Evolutionary conservation across 2,113 vertebrate species (phyloP).

Genomic region (Sapayoa aenigma): DNA sequence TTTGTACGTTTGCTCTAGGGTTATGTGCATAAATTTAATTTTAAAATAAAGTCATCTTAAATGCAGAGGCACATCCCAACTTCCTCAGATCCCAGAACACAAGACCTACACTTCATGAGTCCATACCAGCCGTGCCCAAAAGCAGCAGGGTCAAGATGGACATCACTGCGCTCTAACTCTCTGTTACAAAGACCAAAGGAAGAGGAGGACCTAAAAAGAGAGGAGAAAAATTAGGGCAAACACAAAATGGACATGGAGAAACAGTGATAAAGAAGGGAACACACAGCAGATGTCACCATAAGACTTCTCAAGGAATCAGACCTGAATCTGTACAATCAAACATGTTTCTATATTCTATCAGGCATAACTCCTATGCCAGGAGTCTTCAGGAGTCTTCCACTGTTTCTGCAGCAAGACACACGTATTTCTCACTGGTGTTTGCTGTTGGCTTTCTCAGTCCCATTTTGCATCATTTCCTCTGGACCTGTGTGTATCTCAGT

Average conservation of each 20-base stretch:
- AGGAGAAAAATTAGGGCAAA: neutral
- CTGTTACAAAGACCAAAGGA: neutral
- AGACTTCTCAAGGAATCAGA: neutral
- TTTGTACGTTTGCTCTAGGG: neutral
- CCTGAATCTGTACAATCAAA: neutral
- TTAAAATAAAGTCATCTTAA: neutral
- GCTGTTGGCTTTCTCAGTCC: neutral
- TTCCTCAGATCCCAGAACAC: neutral
- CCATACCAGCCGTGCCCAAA: neutral
- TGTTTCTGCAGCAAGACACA: rapidly evolving
- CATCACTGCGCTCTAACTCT: rapidly evolving
- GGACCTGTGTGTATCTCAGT: rapidly evolving
- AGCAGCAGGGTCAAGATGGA: neutral
- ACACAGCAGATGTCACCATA: neutral
- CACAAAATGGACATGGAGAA: neutral
- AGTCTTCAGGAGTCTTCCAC: neutral
- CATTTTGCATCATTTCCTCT: neutral
- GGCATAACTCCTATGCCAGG: neutral
- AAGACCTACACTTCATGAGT: neutral
- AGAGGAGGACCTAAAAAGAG: neutral
- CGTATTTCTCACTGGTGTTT: neutral
- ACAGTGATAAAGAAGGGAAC: neutral
- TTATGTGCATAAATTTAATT: neutral
- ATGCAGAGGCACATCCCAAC: neutral
- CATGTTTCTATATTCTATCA: too few species aligned